Evolutionary conservation across 2,888 invertebrate species (phyloP), one percentile per base, ranked within the genome.

Genomic region (Sclerodermus sp.): DNA sequence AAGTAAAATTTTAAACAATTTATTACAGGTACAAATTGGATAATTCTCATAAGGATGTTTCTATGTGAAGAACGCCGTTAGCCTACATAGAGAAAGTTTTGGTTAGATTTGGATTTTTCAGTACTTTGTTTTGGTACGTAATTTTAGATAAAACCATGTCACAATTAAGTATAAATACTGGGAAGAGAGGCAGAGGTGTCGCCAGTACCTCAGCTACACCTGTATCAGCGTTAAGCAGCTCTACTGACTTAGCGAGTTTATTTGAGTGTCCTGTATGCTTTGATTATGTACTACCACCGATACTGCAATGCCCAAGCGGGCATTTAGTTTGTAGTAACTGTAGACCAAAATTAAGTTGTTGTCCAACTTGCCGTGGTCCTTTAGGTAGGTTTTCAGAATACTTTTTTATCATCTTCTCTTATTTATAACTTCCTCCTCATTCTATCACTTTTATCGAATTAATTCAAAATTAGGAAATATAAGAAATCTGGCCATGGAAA

Each of bases 231-330:
- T 83, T 84, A 61, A 85, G 85, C 72, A 86, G 90, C 81, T 89
- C 91, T 45, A 89, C 92, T 69, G 94, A 95, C 79, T 82, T 95
- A 72, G 93, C 94, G 58, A 92, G 93, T 57, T 82, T 95, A 45
- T 95, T 95, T 78, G 95, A 95, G 79, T 95, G 95, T 79, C 95
- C 95, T 32, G 99, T 99, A 60, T 99, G 99, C 81, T 97, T 99
- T 80, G 99, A 99, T 81, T 98, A 97, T 84, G 98, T 98, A 59
- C 83, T 99, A 75, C 99, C 99, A 59, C 99, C 99, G 34, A 99
- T 99, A 70, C 84, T 97, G 78, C 98, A 98, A 80, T 99, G 99
- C 79, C 96, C 96, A 79, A 96, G 95, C 79, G 99, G 99, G 55
- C 99, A 99, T 82, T 86, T 99, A 72, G 96, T 99, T 53, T 99